Conservation (phyloP, 2,888 invertebrate genomes). For the Microctonus hyperodae region DNA sequence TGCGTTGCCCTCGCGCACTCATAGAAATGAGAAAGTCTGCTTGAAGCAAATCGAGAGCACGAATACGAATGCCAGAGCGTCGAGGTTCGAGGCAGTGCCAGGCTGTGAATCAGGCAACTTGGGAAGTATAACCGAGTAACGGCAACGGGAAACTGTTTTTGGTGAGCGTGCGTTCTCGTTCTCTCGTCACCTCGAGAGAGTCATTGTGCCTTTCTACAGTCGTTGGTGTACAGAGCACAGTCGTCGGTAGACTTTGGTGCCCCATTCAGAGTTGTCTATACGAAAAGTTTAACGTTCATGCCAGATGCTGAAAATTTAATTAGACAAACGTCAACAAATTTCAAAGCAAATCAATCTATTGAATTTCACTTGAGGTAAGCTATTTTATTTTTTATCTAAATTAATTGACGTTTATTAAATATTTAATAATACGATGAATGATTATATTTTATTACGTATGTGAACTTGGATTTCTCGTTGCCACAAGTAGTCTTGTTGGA, state of each 20-base stretch:
- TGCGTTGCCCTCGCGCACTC: conserved; percentile 35
- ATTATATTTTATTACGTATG: neutral
- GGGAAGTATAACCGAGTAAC: conserved; percentile 20
- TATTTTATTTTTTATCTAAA: neutral
- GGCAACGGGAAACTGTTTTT: conserved; percentile 26
- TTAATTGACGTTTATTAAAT: neutral
- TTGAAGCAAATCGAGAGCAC: conserved; percentile 33
- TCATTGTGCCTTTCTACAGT: conserved; percentile 18
- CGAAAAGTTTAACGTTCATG: neutral
- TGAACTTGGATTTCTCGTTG: neutral
- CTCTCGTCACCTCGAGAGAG: conserved; percentile 21
- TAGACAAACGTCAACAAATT: neutral
- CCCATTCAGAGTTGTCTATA: neutral
- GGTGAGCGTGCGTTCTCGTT: conserved; percentile 24
- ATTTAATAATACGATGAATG: neutral
- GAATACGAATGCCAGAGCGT: conserved; percentile 25
- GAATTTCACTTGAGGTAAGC: neutral
- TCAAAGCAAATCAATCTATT: neutral
- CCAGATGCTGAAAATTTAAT: neutral
- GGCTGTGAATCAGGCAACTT: conserved; percentile 27
- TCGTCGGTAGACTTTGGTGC: neutral
- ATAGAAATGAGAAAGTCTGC: conserved; percentile 56
- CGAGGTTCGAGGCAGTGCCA: conserved; percentile 33
- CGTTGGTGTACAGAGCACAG: neutral
- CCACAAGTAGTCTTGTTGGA: too few relatives aligned